Evolutionary conservation across 2,888 invertebrate genomes (phyloP), one percentile per base, ranked within the genome.

Genomic region (Stramonita haemastoma): DNA sequence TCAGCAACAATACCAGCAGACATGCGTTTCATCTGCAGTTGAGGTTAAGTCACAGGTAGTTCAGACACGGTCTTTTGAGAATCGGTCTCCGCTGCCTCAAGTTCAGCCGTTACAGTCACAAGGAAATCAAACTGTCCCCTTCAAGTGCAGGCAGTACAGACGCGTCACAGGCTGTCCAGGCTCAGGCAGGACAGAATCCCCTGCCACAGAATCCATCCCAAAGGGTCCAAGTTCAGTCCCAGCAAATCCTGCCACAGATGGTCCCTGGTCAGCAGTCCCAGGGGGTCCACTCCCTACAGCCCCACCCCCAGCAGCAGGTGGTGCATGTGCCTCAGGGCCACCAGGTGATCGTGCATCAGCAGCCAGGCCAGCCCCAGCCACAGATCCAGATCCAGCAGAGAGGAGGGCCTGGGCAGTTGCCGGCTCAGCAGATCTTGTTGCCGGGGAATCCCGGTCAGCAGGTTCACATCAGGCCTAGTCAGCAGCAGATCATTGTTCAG

Each of bases 401-500:
- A 81, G 90, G 90, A 81, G 96, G 96, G 93, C 96, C 97, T 93
- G 96, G 97, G 92, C 89, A 86, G 86, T 77, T 88, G 81, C 88
- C 32, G 70, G 66, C 88, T 73, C 91, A 88, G 86, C 90, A 87
- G 60, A 57, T 85, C 70, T 32, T 85, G 86, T 60, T 81, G 88
- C 87, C 88, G 81, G 70, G 66, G 36, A 56, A 86, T 90, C 89
- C 86, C 73, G 90, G 87, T 60, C 90, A 90, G 92, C 70, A 66
- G 32, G 92, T 26, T 92, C 88, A 83, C 81, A 56, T 88, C 70
- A 79, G 90, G 86, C 93, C 57, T 95, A 60, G 56, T 11, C 90
- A 89, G 87, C 89, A 83, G 84, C 66, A 87, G 83, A 77, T 86
- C 66, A 29, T 87, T 19, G 86, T 87, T 73, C 90, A 87, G 87